A percentile compares a stretch with the other conserved stretches of the same genome.
Evolutionary conservation across 2,113 vertebrate species (phyloP).

Genomic region (Campylorhamphus procurvoides): DNA sequence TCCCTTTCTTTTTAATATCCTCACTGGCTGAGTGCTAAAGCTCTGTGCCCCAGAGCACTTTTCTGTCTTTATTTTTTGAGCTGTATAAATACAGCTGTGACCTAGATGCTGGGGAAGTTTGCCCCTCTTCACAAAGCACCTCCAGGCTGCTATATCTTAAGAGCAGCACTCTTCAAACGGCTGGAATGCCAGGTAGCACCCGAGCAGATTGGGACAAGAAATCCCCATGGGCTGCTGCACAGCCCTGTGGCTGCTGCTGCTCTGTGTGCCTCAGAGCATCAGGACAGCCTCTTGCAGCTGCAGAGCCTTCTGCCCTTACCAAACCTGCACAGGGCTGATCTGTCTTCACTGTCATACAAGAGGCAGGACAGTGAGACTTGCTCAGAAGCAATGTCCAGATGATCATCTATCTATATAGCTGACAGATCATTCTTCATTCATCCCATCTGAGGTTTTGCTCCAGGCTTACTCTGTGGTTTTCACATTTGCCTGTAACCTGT

Average conservation of each 20-base stretch:
- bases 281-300: neutral
- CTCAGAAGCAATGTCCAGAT: neutral
- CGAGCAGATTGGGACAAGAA: neutral
- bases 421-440: neutral
- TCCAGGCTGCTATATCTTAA: neutral
- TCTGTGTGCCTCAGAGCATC: neutral
- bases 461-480: neutral
- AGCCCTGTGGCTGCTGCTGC: neutral
- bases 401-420: neutral
- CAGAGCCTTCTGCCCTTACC: neutral
- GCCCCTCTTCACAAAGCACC: neutral
- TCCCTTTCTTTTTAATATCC: slow-evolving; percentile 66
- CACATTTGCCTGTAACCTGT: neutral
- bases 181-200: neutral
- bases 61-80: slow-evolving; percentile 31
- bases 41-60: slow-evolving; percentile 26
- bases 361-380: neutral
- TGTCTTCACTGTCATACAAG: neutral
- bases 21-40: slow-evolving; percentile 40
- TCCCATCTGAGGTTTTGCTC: neutral
- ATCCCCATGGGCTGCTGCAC: rapidly evolving
- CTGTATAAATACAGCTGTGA: slow-evolving; percentile 63
- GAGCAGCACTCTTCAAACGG: neutral
- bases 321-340: neutral
- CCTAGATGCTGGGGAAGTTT: slow-evolving; percentile 6